These are phyloP conservation scores for Apeltes quadracus DNA, from an alignment of 2,113 vertebrate species.

Conservation along the genomic window DNA sequence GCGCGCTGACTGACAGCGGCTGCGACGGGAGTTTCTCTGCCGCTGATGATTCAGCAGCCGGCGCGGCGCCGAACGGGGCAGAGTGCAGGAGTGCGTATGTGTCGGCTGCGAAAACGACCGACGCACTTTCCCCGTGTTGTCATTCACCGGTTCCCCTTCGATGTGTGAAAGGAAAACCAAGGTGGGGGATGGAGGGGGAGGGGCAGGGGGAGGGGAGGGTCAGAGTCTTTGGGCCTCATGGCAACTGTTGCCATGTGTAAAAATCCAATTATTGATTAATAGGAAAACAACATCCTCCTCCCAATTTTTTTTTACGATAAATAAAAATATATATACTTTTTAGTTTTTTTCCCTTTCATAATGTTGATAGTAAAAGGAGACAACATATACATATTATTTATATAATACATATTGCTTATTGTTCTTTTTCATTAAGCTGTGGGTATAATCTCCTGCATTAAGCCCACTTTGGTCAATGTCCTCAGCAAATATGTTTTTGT, in stretches of 20 bases:
- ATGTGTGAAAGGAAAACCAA: neutral
- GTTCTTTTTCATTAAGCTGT: neutral
- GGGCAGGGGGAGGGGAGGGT: too few relatives aligned
- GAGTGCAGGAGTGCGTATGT: slow-evolving; percentile 14
- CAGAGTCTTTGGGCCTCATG: neutral
- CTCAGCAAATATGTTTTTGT: neutral
- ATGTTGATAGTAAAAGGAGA: too few relatives aligned
- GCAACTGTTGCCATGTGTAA: neutral
- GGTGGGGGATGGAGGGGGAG: neutral
- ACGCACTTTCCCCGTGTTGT: slow-evolving; percentile 4
- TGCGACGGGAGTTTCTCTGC: slow-evolving; percentile 62
- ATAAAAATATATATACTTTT: neutral
- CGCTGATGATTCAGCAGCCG: slow-evolving; percentile 72
- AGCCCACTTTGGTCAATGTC: neutral
- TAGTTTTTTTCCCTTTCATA: too few relatives aligned
- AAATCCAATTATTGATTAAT: neutral
- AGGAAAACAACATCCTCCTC: neutral
- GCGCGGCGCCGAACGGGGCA: slow-evolving; percentile 16
- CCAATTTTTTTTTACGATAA: neutral
- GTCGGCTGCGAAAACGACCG: slow-evolving; percentile 11
- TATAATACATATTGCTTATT: too few relatives aligned
- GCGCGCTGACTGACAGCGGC: slow-evolving; percentile 59
- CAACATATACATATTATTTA: too few relatives aligned
- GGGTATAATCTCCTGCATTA: neutral
- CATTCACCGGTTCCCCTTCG: slow-evolving; percentile 17